Base-by-base conservation (phyloP, 2,888 invertebrate genomes). In the Volucella inanis region DNA sequence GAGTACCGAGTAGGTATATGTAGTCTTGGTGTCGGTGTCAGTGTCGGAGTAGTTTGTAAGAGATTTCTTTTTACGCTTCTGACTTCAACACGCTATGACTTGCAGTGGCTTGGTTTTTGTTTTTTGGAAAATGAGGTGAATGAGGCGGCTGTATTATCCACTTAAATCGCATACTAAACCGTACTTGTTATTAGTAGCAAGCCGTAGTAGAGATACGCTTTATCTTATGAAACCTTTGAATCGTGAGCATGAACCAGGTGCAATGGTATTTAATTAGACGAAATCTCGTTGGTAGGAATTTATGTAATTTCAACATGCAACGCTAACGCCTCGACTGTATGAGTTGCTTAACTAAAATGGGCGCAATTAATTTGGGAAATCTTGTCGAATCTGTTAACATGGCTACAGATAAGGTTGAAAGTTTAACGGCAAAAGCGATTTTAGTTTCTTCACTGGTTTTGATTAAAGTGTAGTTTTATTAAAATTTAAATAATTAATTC, bases 191-290 rank as follows among this genome's bases (percentile, higher is more conserved):
- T 78, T 71, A 78, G 70, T 64, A 70, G 70, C 61, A 54, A 77
- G 54, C 47, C 59, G 41, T 8, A 54, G 18, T 61, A 54, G 61
- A 14, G 67, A 77, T 61, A 68, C 31, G 77, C 61, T 70, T 77
- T 77, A 77, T 61, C 68, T 14, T 12, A 14, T 59, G 41, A 22
- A 68, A 68, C 75, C 67, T 59, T 59, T 41, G 67, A 50, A 67
- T 76, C 43, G 47, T 49, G 38, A 64, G 47, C 59, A n/a, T 39
- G 45, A 59, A 52, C 41, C 79, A 72, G 65, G 72, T 79, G 79
- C 65, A 79, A 61, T 57, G 72, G 72, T 79, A 71, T 79, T 79
- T 79, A 79, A 79, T 79, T 79, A 79, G 72, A 79, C 67, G 59
- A 72, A 67, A 79, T 79, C 65, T 79, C 72, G 72, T 65, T 71